phyloP scores from a whole-genome alignment of 2,113 vertebrate genomes.

The Eulemur rufifrons region DNA sequence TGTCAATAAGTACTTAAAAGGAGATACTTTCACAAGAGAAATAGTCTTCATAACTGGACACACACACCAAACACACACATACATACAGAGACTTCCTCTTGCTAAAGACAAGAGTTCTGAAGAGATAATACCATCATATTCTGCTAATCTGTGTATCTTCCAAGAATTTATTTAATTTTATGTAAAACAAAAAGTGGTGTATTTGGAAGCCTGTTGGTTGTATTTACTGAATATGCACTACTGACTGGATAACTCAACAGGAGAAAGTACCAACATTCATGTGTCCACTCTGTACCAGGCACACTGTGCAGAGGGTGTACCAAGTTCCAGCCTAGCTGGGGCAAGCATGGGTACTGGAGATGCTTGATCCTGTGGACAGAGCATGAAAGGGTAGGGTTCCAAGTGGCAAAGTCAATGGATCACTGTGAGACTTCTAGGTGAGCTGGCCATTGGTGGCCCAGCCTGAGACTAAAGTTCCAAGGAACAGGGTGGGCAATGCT shows the following conservation, averaged over 20 bases:
- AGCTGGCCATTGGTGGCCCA: not conserved
- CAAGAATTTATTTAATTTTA: slow-evolving; percentile 17
- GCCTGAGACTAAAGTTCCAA: not conserved
- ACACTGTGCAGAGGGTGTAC: not conserved
- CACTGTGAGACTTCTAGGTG: not conserved
- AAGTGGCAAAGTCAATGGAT: not conserved
- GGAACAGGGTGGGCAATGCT: not conserved
- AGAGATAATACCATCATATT: not conserved
- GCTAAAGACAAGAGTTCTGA: not conserved
- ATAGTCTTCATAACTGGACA: not conserved
- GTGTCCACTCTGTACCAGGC: not conserved
- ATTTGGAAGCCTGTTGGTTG: slow-evolving; percentile 10
- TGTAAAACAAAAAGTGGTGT: not conserved
- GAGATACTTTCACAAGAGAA: not conserved
- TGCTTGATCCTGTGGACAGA: not conserved
- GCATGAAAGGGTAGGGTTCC: not conserved
- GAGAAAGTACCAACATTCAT: not conserved
- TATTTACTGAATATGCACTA: not conserved
- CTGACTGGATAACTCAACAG: not conserved
- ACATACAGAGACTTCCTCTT: not conserved
- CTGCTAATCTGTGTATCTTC: not conserved
- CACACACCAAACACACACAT: not conserved
- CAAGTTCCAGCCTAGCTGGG: not conserved
- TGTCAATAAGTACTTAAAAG: not conserved
- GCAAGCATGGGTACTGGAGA: not conserved